These are phyloP conservation scores for Oxyteleia sp. DNA, from an alignment of 2,888 invertebrate species.

Conservation along the genomic window DNA sequence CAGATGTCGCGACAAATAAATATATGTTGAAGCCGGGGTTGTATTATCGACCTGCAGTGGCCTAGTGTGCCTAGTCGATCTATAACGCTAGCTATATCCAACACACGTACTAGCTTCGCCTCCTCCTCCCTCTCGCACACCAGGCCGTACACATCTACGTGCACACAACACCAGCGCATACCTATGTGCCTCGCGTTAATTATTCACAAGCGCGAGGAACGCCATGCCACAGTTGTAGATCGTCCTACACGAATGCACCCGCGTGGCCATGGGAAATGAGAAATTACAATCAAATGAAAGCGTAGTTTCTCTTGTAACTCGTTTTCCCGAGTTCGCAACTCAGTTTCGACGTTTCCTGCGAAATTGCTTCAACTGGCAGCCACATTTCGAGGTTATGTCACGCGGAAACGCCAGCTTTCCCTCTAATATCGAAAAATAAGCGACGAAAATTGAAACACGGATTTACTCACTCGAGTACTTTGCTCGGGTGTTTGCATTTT, in stretches of 20 bases:
- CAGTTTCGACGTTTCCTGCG: conserved; percentile 43
- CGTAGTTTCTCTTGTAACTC: conserved; percentile 35
- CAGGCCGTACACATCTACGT: conserved; percentile 46
- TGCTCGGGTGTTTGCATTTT: neutral
- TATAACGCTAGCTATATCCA: conserved; percentile 63
- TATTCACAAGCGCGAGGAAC: conserved; percentile 71
- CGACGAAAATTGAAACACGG: neutral
- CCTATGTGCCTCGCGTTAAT: conserved; percentile 70
- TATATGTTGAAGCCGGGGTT: conserved; percentile 67
- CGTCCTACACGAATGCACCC: conserved; percentile 56
- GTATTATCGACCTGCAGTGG: conserved; percentile 77
- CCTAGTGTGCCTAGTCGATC: conserved; percentile 77
- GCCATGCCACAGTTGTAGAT: conserved; percentile 65
- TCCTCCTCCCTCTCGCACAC: conserved; percentile 52
- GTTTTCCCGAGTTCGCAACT: conserved; percentile 48
- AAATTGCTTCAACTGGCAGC: conserved; percentile 25
- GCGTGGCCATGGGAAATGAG: conserved; percentile 73
- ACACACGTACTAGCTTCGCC: conserved; percentile 60
- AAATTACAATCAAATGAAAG: conserved; percentile 71
- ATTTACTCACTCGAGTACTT: conserved; percentile 9
- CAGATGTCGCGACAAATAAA: conserved; percentile 71
- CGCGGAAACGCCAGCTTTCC: neutral
- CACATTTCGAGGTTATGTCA: conserved; percentile 46
- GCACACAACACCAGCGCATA: conserved; percentile 53
- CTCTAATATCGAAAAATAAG: neutral